Conservation (phyloP, 2,113 vertebrate genomes). For the Dipodomys spectabilis region DNA sequence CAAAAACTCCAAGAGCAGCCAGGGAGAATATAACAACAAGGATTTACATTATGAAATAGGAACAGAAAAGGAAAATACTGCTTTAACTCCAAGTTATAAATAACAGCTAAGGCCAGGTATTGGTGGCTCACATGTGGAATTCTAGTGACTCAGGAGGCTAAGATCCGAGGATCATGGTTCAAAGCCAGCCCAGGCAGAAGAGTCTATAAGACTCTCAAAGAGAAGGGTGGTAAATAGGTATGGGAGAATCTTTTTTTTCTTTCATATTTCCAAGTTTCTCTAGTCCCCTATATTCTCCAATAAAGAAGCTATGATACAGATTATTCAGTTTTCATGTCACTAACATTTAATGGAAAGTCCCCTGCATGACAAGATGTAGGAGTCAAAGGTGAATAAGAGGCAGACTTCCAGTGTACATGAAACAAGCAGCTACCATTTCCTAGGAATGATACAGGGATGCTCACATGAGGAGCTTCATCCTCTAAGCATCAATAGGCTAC, state of each 20-base stretch:
- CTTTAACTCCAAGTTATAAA: neutral
- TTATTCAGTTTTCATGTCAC: neutral
- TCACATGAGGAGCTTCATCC: neutral
- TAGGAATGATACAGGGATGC: neutral
- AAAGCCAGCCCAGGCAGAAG: no score
- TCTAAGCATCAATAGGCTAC: neutral
- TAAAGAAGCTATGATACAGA: neutral
- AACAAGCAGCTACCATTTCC: neutral
- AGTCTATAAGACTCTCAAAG: neutral
- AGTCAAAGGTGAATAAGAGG: neutral
- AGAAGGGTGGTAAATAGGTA: neutral
- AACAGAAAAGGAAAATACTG: neutral
- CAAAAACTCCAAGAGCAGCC: neutral
- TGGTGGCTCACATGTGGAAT: no score
- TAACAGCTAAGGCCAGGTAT: neutral
- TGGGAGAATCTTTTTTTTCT: neutral
- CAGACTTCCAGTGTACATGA: neutral
- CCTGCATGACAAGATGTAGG: neutral
- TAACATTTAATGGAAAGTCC: neutral
- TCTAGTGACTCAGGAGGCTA: no score
- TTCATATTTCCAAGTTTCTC: neutral
- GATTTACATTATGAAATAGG: neutral
- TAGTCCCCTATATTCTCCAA: neutral
- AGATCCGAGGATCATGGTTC: no score
- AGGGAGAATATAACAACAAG: neutral